Percentiles rank a stretch among this genome's conserved stretches.
Evolutionary conservation across 2,113 vertebrate genomes (phyloP).

Genomic region (Pionites leucogaster): DNA sequence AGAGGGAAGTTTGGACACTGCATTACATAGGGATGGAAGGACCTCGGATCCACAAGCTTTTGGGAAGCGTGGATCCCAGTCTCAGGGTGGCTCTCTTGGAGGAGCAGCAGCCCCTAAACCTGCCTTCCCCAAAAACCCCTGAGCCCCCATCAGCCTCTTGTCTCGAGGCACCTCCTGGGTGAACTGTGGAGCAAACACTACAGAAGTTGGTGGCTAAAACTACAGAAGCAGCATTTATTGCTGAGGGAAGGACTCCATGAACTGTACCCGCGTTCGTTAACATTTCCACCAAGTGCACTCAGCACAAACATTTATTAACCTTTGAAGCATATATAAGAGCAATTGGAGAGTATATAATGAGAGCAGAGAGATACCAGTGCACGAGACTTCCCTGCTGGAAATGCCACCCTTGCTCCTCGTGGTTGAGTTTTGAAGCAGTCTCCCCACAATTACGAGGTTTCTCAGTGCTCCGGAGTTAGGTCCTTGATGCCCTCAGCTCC

Average conservation of each 20-base stretch:
- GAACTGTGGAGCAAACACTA: neutral
- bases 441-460: neutral
- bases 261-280: constrained; percentile 3
- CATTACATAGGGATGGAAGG: neutral
- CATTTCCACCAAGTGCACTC: constrained; percentile 46
- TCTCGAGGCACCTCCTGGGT: neutral
- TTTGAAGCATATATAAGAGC: constrained; percentile 46
- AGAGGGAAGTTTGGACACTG: neutral
- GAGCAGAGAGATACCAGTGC: neutral
- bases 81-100: neutral
- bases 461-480: neutral
- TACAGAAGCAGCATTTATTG: neutral
- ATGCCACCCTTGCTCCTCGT: neutral
- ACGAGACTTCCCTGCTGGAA: neutral
- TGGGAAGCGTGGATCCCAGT: neutral
- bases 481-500: neutral
- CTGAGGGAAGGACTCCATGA: neutral
- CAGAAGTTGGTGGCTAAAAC: constrained; percentile 10
- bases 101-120: neutral
- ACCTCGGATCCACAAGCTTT: neutral
- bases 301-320: constrained; percentile 64
- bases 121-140: neutral
- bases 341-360: neutral
- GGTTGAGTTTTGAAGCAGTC: neutral
- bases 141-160: neutral